phyloP scores from a whole-genome alignment of 1,140 invertebrate species.

The Hypothenemus hampei region DNA sequence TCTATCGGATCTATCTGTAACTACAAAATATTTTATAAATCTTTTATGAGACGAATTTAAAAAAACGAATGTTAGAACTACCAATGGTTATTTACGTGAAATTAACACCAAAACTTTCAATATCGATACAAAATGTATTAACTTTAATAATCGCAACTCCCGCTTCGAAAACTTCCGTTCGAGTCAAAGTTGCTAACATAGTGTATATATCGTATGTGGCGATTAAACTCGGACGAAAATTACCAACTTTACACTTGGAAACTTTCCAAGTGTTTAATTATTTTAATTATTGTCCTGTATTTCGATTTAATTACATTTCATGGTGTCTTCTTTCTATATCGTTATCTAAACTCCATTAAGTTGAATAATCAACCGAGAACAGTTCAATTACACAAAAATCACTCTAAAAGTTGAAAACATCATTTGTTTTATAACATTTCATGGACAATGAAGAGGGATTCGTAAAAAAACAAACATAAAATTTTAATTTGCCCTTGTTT shows the following conservation, averaged over 20 bases:
- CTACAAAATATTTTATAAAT: no score
- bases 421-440: not conserved
- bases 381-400: no score
- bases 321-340: not conserved
- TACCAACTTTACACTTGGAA: constrained; percentile 25
- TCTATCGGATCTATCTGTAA: no score
- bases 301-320: not conserved
- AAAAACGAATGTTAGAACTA: no score
- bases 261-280: constrained; percentile 19
- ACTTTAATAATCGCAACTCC: no score
- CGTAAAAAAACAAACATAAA: constrained; percentile 11
- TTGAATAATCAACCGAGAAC: no score
- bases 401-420: no score
- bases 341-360: no score
- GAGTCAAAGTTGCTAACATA: constrained; percentile 14
- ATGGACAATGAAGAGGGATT: constrained; percentile 6
- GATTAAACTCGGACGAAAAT: constrained; percentile 18
- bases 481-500: constrained; percentile 14
- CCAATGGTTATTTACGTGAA: no score
- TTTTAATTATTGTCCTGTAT: constrained; percentile 23
- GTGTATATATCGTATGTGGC: constrained; percentile 10
- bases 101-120: no score
- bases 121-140: no score
- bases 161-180: constrained; percentile 15
- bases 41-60: no score